phyloP scores from a whole-genome alignment of 1,140 invertebrate species.

The Nylanderia fulva region DNA sequence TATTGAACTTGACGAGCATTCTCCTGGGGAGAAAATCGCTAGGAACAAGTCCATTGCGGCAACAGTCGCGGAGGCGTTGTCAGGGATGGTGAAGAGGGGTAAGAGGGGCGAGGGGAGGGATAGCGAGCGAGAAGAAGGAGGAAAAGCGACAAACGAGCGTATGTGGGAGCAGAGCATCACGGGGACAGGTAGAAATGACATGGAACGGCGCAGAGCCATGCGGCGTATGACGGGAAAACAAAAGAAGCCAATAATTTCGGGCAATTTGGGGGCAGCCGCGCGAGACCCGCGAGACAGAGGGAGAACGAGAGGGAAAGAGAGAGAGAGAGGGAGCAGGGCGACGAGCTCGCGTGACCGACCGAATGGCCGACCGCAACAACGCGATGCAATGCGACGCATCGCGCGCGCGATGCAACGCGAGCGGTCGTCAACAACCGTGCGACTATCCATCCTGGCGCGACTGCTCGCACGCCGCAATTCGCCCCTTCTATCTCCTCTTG shows the following conservation, averaged over 20 bases:
- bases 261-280: conserved; percentile 85
- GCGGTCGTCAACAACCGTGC: conserved; percentile 70
- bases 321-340: conserved; percentile 2
- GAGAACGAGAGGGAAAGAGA: background rate
- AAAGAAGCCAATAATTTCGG: conserved; percentile 86
- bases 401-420: conserved; percentile 66
- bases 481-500: background rate
- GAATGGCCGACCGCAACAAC: conserved; percentile 60
- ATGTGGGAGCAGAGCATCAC: conserved; percentile 73
- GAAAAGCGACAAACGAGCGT: conserved; percentile 58
- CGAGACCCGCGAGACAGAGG: conserved; percentile 78
- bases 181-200: conserved; percentile 81
- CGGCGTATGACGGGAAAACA: conserved; percentile 84
- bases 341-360: conserved; percentile 79
- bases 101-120: no score
- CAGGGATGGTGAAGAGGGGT: no score
- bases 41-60: conserved; percentile 53
- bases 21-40: conserved; percentile 47
- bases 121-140: conserved; percentile 28
- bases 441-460: conserved; percentile 74
- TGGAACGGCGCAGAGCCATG: conserved; percentile 78
- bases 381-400: conserved; percentile 46
- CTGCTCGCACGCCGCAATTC: conserved; percentile 16
- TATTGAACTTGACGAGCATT: conserved; percentile 39
- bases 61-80: conserved; percentile 30